phyloP scores from a whole-genome alignment of 2,113 vertebrate genomes.

The Alaudala cheleensis region DNA sequence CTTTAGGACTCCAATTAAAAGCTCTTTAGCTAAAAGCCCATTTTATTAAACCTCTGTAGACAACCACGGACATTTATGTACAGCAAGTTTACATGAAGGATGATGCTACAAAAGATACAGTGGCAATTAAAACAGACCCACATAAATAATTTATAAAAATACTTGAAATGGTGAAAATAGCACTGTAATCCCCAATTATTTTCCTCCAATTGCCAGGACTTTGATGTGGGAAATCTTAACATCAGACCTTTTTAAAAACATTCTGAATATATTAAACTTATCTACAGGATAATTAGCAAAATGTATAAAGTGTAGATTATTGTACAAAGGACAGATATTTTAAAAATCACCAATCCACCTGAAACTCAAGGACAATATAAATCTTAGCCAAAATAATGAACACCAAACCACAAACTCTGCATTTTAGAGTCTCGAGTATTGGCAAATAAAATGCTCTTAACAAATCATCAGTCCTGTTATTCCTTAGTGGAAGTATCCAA shows the following conservation, averaged over 20 bases:
- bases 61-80: conserved; percentile 65
- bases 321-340: conserved; percentile 75
- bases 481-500: conserved; percentile 1
- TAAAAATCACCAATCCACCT: conserved; percentile 64
- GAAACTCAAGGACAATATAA: conserved; percentile 64
- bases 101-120: conserved; percentile 74
- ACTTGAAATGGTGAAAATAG: conserved; percentile 59
- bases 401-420: not conserved
- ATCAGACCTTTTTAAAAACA: conserved; percentile 69
- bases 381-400: conserved; percentile 26
- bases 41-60: conserved; percentile 82
- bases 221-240: conserved; percentile 56
- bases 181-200: conserved; percentile 69
- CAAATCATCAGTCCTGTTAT: not conserved
- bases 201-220: conserved; percentile 50
- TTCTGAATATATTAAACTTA: conserved; percentile 75
- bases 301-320: conserved; percentile 73
- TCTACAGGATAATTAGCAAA: conserved; percentile 75
- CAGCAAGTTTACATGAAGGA: conserved; percentile 65
- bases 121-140: conserved; percentile 69
- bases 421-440: not conserved
- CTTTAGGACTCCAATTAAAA: not conserved
- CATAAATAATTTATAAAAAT: conserved; percentile 80
- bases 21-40: conserved; percentile 59
- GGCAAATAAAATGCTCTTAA: conserved; percentile 29